phyloP scores from a whole-genome alignment of 2,113 vertebrate species.

The Otus sunia region DNA sequence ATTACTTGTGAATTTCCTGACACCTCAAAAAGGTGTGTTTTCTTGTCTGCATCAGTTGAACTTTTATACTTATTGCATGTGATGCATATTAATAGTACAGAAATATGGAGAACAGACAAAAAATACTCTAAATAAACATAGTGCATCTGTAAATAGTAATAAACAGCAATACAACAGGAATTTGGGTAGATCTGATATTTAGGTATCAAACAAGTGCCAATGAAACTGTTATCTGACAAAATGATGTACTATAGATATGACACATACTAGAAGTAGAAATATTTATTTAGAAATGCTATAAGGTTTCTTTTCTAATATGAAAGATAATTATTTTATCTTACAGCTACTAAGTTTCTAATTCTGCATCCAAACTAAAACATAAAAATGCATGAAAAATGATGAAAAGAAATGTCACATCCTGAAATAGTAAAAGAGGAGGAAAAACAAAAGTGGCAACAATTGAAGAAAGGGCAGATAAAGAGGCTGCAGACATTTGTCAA shows the following conservation, averaged over 20 bases:
- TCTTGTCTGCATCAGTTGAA: not conserved
- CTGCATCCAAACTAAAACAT: not conserved
- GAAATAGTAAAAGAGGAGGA: not conserved
- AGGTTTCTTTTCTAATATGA: not conserved
- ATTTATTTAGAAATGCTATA: not conserved
- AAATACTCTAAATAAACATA: not conserved
- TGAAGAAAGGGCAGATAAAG: slow-evolving; percentile 4
- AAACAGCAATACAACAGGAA: not conserved
- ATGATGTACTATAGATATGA: not conserved
- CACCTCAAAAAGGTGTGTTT: not conserved
- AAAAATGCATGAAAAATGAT: not conserved
- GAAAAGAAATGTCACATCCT: not conserved
- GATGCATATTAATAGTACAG: not conserved
- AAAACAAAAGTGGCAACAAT: not conserved
- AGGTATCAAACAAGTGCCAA: not conserved
- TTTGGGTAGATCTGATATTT: not conserved
- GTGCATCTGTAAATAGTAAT: not conserved
- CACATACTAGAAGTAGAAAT: not conserved
- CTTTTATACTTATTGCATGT: not conserved
- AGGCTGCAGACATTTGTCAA: not conserved
- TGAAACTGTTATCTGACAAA: not conserved
- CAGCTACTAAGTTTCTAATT: not conserved
- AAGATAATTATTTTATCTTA: not conserved
- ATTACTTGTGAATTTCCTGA: not conserved
- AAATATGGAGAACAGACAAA: not conserved